Conservation (phyloP, 2,888 invertebrate genomes). For the Pantelozetes paolii region DNA sequence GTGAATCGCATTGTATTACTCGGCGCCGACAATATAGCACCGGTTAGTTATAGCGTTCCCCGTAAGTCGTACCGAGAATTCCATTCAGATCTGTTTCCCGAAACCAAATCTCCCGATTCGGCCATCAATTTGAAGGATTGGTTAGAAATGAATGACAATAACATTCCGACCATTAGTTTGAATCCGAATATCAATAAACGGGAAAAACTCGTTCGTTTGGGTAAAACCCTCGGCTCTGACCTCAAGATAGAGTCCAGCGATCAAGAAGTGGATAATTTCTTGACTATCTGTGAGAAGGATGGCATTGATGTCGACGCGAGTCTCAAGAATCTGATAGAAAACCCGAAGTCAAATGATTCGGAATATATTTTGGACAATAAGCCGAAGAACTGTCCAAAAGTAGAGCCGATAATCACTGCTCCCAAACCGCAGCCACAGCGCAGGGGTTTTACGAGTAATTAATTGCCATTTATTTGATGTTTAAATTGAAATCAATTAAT, state of each 20-base stretch:
- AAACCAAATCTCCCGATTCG: conserved; percentile 74
- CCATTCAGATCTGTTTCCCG: conserved; percentile 89
- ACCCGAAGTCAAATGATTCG: neutral
- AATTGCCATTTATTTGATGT: neutral
- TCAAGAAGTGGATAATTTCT: conserved; percentile 10
- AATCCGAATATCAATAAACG: conserved; percentile 24
- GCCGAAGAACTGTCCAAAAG: neutral
- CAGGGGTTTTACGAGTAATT: conserved; percentile 6
- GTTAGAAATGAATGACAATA: conserved; percentile 68
- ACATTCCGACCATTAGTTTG: conserved; percentile 14
- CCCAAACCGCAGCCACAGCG: conserved; percentile 16
- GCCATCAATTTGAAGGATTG: conserved; percentile 75
- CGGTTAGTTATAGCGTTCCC: conserved; percentile 90
- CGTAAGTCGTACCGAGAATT: conserved; percentile 88
- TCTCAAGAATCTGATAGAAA: conserved; percentile 24
- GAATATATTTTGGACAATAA: neutral
- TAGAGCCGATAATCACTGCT: neutral
- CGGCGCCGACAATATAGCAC: conserved; percentile 77
- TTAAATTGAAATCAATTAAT: neutral
- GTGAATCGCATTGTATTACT: conserved; percentile 85
- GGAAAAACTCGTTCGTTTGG: conserved; percentile 15
- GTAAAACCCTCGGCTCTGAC: neutral
- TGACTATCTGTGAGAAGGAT: conserved; percentile 2
- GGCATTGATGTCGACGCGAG: conserved; percentile 31
- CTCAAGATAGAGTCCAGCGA: conserved; percentile 1